Evolutionary conservation across 2,113 vertebrate species (phyloP).

Genomic region (Entelurus aequoreus): DNA sequence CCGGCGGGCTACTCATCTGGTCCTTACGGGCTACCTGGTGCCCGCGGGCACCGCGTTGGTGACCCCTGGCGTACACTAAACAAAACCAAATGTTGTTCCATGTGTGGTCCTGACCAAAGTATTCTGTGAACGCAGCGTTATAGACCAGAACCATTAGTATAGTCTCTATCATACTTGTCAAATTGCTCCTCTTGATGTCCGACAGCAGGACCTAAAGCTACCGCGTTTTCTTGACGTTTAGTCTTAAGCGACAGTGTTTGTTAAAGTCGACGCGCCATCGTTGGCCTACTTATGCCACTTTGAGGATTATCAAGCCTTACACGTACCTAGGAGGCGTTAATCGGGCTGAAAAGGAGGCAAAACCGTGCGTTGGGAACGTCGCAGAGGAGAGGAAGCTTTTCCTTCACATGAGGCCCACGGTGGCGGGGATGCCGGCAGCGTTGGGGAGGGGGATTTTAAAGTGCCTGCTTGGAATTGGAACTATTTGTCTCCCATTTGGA

Average conservation of each 20-base stretch:
- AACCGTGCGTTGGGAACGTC: neutral
- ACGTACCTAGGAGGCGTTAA: slow-evolving; percentile 8
- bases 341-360: slow-evolving; percentile 2
- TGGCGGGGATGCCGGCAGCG: neutral
- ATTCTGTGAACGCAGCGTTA: too few species aligned
- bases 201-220: neutral
- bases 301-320: slow-evolving; percentile 11
- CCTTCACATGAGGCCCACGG: neutral
- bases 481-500: neutral
- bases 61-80: too few species aligned
- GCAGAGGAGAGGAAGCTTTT: neutral
- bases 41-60: too few species aligned
- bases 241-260: slow-evolving; percentile 7
- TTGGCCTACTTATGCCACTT: slow-evolving; percentile 12
- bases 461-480: neutral
- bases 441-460: neutral
- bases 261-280: neutral
- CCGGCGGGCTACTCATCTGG: too few species aligned
- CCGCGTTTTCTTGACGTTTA: neutral
- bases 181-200: neutral
- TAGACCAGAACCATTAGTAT: neutral
- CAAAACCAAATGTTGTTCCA: too few species aligned
- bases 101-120: too few species aligned
- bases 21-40: too few species aligned
- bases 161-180: neutral